Conservation (phyloP, 2,888 invertebrate species). For the Leucozona laternaria region DNA sequence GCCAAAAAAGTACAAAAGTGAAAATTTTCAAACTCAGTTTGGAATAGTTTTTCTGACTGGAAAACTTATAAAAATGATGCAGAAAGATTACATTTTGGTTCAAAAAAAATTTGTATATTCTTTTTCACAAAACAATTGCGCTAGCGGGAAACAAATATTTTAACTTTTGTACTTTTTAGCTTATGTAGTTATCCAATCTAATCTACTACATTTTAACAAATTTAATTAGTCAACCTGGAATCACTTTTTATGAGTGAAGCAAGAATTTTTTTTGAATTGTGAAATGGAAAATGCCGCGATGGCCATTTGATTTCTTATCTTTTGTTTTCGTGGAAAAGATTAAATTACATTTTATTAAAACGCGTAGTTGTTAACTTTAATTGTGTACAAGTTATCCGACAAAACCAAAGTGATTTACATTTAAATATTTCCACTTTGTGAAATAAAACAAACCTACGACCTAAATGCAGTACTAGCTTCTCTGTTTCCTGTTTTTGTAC, state of each 20-base stretch:
- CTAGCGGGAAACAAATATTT: too few relatives aligned
- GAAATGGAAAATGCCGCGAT: slow-evolving; percentile 71
- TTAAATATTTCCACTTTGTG: background rate
- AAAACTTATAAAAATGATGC: too few relatives aligned
- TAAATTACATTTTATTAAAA: slow-evolving; percentile 15
- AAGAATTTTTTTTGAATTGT: slow-evolving; percentile 24
- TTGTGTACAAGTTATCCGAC: background rate
- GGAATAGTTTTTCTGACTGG: too few relatives aligned
- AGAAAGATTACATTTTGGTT: too few relatives aligned
- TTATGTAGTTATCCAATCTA: too few relatives aligned
- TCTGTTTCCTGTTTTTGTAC: background rate
- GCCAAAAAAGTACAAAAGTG: too few relatives aligned
- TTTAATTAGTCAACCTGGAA: slow-evolving; percentile 14
- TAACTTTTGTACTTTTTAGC: too few relatives aligned
- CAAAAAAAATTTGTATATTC: too few relatives aligned
- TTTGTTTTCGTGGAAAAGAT: slow-evolving; percentile 61
- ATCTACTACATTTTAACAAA: slow-evolving; percentile 36
- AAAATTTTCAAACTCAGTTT: too few relatives aligned
- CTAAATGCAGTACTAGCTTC: slow-evolving; percentile 47
- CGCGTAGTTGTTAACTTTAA: background rate
- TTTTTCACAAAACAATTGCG: too few relatives aligned
- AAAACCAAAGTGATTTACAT: background rate
- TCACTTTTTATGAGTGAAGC: slow-evolving; percentile 18
- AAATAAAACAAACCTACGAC: background rate
- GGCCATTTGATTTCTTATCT: slow-evolving; percentile 72